These are phyloP conservation scores for Brachypterus glaber DNA, from an alignment of 2,888 invertebrate genomes.

Conservation along the genomic window DNA sequence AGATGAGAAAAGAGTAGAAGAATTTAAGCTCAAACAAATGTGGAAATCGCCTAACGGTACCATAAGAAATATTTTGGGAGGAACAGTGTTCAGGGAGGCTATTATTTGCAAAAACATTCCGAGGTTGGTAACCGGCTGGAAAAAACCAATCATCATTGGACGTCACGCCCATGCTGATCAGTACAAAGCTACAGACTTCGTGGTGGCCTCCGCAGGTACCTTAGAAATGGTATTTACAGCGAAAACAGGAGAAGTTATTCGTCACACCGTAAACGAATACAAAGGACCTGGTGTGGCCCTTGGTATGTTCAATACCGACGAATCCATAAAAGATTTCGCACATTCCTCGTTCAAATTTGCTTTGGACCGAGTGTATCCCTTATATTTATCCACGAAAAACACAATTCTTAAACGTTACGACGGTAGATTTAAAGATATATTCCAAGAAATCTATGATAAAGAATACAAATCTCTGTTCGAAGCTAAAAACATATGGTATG, in stretches of 20 bases:
- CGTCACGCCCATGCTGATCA: conserved; percentile 97
- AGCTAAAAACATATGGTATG: conserved; percentile 85
- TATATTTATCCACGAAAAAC: conserved; percentile 92
- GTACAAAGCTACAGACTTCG: conserved; percentile 93
- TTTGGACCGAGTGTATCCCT: conserved; percentile 69
- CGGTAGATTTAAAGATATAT: conserved; percentile 92
- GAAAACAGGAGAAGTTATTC: conserved; percentile 45
- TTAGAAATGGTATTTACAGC: conserved; percentile 78
- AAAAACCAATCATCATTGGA: conserved; percentile 92
- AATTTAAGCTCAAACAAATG: conserved; percentile 77
- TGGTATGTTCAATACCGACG: conserved; percentile 93
- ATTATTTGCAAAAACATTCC: conserved; percentile 89
- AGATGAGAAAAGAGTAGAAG: conserved; percentile 88
- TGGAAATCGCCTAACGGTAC: conserved; percentile 85
- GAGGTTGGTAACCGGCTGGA: conserved; percentile 87
- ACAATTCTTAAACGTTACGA: conserved; percentile 93
- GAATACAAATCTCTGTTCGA: conserved; percentile 79
- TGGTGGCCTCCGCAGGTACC: conserved; percentile 85
- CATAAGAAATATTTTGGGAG: conserved; percentile 75
- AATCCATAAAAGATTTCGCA: conserved; percentile 82
- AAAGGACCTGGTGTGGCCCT: conserved; percentile 82
- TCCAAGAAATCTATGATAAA: conserved; percentile 84
- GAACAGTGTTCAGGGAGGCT: conserved; percentile 69
- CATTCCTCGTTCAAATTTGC: conserved; percentile 89
- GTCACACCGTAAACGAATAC: conserved; percentile 73